Percentiles rank a stretch among this genome's conserved stretches.
Evolutionary conservation across 2,113 vertebrate genomes (phyloP).

Genomic region (Peromyscus maniculatus): DNA sequence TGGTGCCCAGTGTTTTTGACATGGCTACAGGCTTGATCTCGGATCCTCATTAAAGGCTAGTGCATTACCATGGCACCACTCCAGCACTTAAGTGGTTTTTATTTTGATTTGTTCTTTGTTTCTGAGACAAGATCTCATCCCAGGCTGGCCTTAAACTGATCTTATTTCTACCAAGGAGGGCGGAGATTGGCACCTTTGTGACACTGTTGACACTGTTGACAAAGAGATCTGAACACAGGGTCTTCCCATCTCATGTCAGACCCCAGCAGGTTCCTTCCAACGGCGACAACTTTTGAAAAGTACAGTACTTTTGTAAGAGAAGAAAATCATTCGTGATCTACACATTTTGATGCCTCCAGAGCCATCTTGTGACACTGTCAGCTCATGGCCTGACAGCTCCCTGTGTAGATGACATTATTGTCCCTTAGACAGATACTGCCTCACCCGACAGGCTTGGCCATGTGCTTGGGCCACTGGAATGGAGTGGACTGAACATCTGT

Average conservation of each 20-base stretch:
- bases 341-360: not conserved
- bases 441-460: not conserved
- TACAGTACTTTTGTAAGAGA: not conserved
- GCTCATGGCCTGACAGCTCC: not conserved
- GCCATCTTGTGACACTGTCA: not conserved
- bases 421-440: not conserved
- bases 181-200: not conserved
- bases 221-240: not conserved
- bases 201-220: not conserved
- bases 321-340: not conserved
- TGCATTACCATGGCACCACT: not conserved
- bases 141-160: not conserved
- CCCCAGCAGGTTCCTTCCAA: not conserved
- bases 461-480: not conserved
- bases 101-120: not conserved
- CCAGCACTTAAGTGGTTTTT: not conserved
- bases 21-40: not conserved
- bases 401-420: not conserved
- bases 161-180: not conserved
- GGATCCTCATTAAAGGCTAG: not conserved
- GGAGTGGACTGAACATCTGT: fast-evolving
- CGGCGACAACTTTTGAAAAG: not conserved
- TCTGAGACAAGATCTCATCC: not conserved
- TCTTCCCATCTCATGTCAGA: not conserved
- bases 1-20: not conserved